phyloP scores from a whole-genome alignment of 1,140 invertebrate species.

The Megalonaias nervosa region DNA sequence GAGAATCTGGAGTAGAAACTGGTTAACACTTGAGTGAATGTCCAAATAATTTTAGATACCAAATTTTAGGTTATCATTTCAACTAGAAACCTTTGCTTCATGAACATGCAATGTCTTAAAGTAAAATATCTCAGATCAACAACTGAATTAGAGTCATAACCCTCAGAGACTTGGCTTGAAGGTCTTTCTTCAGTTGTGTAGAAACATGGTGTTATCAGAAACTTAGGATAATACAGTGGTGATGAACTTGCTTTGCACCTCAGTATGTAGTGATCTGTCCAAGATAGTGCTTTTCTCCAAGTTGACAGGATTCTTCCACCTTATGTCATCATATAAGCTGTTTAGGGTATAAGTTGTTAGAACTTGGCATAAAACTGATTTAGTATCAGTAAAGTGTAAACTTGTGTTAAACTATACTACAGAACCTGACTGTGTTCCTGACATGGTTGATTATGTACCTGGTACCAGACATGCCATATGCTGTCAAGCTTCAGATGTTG shows the following conservation, averaged over 20 bases:
- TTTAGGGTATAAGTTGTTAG: neutral
- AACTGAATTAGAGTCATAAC: too few species aligned
- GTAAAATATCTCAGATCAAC: too few species aligned
- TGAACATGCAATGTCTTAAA: too few species aligned
- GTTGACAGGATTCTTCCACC: constrained; percentile 12
- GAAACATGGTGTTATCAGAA: too few species aligned
- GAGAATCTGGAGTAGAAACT: too few species aligned
- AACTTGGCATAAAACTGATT: neutral
- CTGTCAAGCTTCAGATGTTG: constrained; percentile 84
- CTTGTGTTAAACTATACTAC: constrained; percentile 62
- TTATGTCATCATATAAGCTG: constrained; percentile 2
- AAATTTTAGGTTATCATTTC: too few species aligned
- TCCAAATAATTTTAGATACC: too few species aligned
- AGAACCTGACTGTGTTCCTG: constrained; percentile 88
- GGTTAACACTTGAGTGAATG: too few species aligned
- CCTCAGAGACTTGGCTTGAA: too few species aligned
- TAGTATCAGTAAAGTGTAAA: neutral
- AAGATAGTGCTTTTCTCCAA: neutral
- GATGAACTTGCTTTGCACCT: neutral
- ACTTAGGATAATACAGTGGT: too few species aligned
- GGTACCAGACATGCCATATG: constrained; percentile 87
- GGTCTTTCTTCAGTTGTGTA: too few species aligned
- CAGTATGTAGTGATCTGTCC: neutral
- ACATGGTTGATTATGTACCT: constrained; percentile 89
- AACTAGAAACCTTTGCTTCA: too few species aligned